Percentiles rank a stretch among this genome's conserved stretches.
These are phyloP conservation scores for Noctua fimbriata DNA, from an alignment of 2,888 invertebrate genomes.

Conservation along the genomic window DNA sequence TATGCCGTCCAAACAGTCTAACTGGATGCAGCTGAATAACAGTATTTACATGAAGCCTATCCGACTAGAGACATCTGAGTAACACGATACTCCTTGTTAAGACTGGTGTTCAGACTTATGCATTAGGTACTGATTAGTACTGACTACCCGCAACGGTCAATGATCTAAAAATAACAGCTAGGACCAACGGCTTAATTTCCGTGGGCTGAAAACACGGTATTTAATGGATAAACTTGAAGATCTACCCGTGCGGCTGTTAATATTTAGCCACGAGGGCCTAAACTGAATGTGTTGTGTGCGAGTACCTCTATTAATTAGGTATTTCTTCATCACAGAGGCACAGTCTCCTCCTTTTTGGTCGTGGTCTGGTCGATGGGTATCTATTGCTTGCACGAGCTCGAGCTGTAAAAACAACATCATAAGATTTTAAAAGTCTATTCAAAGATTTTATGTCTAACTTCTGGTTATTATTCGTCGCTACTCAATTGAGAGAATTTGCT, in stretches of 20 bases:
- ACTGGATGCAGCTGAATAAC: neutral
- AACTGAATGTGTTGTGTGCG: neutral
- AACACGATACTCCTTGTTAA: neutral
- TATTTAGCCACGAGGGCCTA: neutral
- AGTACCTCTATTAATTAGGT: neutral
- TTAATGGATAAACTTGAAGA: neutral
- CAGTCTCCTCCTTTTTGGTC: neutral
- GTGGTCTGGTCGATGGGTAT: neutral
- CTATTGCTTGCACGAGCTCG: neutral
- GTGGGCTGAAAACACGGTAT: neutral
- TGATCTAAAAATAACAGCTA: neutral
- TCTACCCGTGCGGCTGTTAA: neutral
- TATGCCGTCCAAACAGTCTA: neutral
- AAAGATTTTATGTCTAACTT: neutral
- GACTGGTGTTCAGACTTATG: too few species aligned
- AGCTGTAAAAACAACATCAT: neutral
- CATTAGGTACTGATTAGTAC: neutral
- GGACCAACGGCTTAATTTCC: neutral
- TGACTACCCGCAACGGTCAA: neutral
- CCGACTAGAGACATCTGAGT: neutral
- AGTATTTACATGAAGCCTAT: neutral
- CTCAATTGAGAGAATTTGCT: neutral
- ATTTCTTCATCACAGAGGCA: neutral
- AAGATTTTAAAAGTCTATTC: neutral
- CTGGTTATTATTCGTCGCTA: neutral